Percentiles rank a stretch among this genome's conserved stretches.
Conservation (phyloP, 2,888 invertebrate genomes). For the Caenorhabditis angaria region DNA sequence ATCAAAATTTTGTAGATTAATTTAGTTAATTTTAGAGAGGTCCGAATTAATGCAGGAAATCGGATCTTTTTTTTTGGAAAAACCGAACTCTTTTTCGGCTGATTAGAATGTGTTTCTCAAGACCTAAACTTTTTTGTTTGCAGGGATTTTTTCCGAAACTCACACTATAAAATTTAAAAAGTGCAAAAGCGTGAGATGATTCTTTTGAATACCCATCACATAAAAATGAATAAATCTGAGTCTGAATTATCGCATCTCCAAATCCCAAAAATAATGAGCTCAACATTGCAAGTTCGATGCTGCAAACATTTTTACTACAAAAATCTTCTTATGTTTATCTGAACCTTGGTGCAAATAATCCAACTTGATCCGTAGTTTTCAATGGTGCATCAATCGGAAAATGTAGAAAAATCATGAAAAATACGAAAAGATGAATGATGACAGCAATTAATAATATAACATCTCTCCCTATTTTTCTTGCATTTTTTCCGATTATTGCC, state of each 20-base stretch:
- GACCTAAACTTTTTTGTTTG: too few relatives aligned
- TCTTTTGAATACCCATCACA: conserved; percentile 30
- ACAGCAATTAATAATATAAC: conserved; percentile 23
- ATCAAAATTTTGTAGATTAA: neutral
- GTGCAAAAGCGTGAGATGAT: conserved; percentile 28
- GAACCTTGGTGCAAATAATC: neutral
- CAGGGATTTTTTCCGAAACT: neutral
- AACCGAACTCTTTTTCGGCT: too few relatives aligned
- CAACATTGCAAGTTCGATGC: conserved; percentile 24
- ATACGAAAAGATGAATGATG: conserved; percentile 16
- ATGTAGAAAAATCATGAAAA: conserved; percentile 19
- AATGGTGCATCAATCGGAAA: conserved; percentile 35
- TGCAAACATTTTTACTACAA: neutral
- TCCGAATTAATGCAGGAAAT: neutral
- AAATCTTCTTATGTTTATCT: neutral
- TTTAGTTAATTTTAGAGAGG: too few relatives aligned
- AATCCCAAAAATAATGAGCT: conserved; percentile 34
- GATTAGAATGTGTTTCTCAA: too few relatives aligned
- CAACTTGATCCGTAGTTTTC: conserved; percentile 16
- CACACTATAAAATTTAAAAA: conserved; percentile 42
- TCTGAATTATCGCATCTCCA: conserved; percentile 39
- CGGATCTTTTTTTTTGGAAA: too few relatives aligned
- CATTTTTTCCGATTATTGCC: conserved; percentile 21
- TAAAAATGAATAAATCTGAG: conserved; percentile 33
- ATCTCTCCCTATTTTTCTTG: conserved; percentile 29